Base-by-base conservation (phyloP, 2,888 invertebrate species). In the Sinodicranocentrus sp. region DNA sequence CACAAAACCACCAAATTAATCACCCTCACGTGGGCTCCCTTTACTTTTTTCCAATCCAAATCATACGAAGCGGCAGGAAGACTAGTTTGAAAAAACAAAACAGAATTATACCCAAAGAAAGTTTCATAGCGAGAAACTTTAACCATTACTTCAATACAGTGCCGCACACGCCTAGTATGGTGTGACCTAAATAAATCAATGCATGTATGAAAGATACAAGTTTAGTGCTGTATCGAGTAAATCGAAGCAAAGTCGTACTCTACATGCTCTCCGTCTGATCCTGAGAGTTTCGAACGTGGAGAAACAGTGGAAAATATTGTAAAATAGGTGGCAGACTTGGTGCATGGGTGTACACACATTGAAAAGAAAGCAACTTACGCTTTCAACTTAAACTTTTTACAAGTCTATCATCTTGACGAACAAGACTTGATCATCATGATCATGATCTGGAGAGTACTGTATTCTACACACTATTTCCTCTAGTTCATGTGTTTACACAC, bases 111-210 rank as follows among this genome's bases (percentile, higher is more conserved):
- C 68, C 68, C 61, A 67, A 70, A 44, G 61, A 68, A 68, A 68
- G 57, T 78, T 78, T 17, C 23, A 17, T 33, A 33, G 54, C 1
- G 44, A 48, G 10, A 80, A 80, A 80, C 57, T 80, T 80, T 67
- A 39, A 57, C 80, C 80, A 80, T 80, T 72, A 80, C 67, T 57
- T 28, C n/a, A 68, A 70, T 43, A 70, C 39, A 25, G 10, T 25
- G 44, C n/a, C 25, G 21, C 44, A 75, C 43, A 75, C 52, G 52
- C 26, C 52, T 52, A 54, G 65, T 63, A 52, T n/a, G 23, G 43
- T 68, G 77, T 70, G 78, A 78, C 78, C 78, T 59, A 78, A 78
- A 78, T 78, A 78, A 78, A 78, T 78, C 78, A 78, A 78, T 78
- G 78, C 70, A 78, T 61, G 44, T 63, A 28, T 23, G 68, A 70